Evolutionary conservation across 2,888 invertebrate species (phyloP).

Genomic region (Lamellibrachia columna): DNA sequence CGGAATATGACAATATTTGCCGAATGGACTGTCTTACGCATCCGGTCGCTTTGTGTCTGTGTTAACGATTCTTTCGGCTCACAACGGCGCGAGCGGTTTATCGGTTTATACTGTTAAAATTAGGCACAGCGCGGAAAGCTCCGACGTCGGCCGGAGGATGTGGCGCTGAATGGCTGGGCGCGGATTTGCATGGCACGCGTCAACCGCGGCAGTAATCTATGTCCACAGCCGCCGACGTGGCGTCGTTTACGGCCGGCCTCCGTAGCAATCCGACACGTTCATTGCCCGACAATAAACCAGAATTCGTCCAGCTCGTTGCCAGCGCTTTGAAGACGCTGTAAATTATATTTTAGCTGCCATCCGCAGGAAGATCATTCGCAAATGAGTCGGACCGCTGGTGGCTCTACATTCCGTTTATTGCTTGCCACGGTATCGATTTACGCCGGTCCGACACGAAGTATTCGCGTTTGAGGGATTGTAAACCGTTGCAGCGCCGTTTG

Average conservation of each 20-base stretch:
- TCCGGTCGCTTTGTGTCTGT: constrained; percentile 2
- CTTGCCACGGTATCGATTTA: not conserved
- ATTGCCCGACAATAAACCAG: not conserved
- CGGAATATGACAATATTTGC: constrained; percentile 16
- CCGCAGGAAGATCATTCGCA: constrained; percentile 10
- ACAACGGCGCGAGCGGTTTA: constrained; percentile 10
- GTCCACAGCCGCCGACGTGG: not conserved
- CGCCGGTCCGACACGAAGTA: not conserved
- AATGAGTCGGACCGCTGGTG: not conserved
- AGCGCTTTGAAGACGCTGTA: constrained; percentile 16
- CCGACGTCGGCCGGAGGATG: not conserved
- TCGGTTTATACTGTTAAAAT: constrained; percentile 16
- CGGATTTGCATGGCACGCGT: not conserved
- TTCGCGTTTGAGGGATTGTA: constrained; percentile 11
- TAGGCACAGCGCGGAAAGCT: not conserved
- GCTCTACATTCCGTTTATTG: not conserved
- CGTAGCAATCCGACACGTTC: constrained; percentile 12
- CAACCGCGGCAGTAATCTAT: not conserved
- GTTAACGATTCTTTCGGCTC: not conserved
- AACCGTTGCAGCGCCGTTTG: not conserved
- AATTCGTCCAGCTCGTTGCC: not conserved
- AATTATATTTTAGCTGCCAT: constrained; percentile 16
- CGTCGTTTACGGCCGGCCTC: not conserved
- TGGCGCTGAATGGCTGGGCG: not conserved
- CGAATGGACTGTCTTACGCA: constrained; percentile 11